These are phyloP conservation scores for Acipenser transmontanus DNA, from an alignment of 2,797 vertebrate species.

Conservation along the genomic window DNA sequence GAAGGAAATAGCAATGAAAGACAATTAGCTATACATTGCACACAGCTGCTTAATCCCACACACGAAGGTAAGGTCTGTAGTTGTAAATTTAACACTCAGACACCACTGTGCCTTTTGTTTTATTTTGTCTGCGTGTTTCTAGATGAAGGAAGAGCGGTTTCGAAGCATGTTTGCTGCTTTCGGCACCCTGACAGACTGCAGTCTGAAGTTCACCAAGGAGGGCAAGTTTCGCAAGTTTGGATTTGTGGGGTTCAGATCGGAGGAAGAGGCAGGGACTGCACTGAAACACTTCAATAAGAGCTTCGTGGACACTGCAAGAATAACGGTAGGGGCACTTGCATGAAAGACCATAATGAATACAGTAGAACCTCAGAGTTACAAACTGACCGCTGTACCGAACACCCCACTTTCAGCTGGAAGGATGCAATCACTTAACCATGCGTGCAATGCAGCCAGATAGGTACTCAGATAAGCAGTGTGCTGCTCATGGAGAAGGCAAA, in stretches of 20 bases:
- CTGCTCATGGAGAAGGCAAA: no score
- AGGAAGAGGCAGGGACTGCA: slow-evolving; percentile 72
- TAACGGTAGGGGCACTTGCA: slow-evolving; percentile 62
- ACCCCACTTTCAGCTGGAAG: no score
- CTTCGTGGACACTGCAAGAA: slow-evolving; percentile 82
- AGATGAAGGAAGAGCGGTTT: slow-evolving; percentile 93
- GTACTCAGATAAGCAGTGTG: no score
- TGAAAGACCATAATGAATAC: background rate
- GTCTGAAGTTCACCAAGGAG: slow-evolving; percentile 86
- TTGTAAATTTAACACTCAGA: no score
- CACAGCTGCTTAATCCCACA: background rate
- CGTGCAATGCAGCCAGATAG: no score
- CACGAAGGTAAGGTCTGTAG: no score
- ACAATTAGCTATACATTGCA: background rate
- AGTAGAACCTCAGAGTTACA: no score
- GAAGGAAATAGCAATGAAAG: background rate
- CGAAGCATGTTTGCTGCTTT: slow-evolving; percentile 75
- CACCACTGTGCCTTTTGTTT: background rate
- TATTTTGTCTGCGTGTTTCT: background rate
- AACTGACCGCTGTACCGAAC: no score
- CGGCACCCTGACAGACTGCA: slow-evolving; percentile 82
- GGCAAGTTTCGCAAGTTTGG: slow-evolving; percentile 92
- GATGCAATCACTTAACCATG: no score
- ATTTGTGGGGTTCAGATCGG: slow-evolving; percentile 86
- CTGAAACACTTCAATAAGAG: slow-evolving; percentile 80